Conservation (phyloP, 2,888 invertebrate species). For the Stenichneumon culpator region DNA sequence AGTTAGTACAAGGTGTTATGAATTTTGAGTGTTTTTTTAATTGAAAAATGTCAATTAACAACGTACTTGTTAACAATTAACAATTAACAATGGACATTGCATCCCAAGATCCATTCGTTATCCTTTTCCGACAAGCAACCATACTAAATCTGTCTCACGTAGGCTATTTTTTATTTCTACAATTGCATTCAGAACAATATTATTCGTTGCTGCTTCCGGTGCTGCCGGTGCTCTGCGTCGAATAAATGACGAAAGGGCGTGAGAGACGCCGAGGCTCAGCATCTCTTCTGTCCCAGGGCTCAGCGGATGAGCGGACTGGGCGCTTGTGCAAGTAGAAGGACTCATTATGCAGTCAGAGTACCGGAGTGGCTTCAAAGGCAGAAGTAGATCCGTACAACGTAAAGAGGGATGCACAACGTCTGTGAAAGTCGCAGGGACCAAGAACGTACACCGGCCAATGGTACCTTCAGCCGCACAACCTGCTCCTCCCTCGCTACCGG, state of each 20-base stretch:
- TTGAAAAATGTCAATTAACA: too few species aligned
- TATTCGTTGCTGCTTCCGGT: conserved; percentile 26
- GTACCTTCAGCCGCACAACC: conserved; percentile 4
- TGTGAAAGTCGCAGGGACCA: conserved; percentile 36
- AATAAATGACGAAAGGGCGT: conserved; percentile 40
- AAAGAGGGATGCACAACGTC: conserved; percentile 22
- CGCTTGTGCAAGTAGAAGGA: conserved; percentile 74
- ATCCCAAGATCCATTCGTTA: too few species aligned
- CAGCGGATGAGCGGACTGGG: conserved; percentile 22
- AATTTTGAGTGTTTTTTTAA: too few species aligned
- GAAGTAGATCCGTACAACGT: conserved; percentile 42
- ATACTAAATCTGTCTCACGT: not conserved
- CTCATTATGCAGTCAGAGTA: conserved; percentile 77
- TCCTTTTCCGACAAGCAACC: too few species aligned
- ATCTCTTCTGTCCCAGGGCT: conserved; percentile 19
- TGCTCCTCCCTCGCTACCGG: conserved; percentile 11
- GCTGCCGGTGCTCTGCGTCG: conserved; percentile 18
- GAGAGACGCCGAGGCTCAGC: not conserved
- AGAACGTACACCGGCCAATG: conserved; percentile 21
- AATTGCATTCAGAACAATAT: conserved; percentile 45
- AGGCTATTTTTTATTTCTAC: not conserved
- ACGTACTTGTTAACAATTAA: too few species aligned
- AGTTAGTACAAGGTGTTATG: too few species aligned
- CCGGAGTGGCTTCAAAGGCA: conserved; percentile 73
- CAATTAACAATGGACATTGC: too few species aligned